Evolutionary conservation across 2,888 invertebrate genomes (phyloP).

Genomic region (Tuta absoluta): DNA sequence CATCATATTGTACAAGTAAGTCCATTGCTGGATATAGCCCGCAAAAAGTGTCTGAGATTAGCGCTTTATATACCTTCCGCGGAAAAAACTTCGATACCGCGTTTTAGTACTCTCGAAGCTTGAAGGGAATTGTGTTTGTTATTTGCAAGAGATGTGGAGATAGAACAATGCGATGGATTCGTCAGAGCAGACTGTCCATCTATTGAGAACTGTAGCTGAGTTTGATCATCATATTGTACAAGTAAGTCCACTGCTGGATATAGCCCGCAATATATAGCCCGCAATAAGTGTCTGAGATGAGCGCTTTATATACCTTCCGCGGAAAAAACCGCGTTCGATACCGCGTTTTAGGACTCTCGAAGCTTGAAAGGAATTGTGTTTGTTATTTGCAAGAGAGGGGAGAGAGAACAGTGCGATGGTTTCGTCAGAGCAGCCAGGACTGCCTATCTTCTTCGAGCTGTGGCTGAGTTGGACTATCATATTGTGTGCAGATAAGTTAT

Average conservation of each 20-base stretch:
- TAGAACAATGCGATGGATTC: constrained; percentile 2
- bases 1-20: constrained; percentile 90
- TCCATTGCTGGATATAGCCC: too few relatives aligned
- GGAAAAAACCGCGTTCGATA: too few relatives aligned
- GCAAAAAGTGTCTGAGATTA: neutral
- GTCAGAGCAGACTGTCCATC: constrained; percentile 74
- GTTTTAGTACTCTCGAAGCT: neutral
- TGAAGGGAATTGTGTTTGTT: neutral
- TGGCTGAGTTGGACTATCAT: constrained; percentile 89
- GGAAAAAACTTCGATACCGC: constrained; percentile 6
- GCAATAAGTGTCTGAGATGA: neutral
- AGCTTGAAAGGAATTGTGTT: constrained; percentile 59
- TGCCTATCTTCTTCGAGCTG: constrained; percentile 85
- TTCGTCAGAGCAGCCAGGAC: constrained; percentile 86
- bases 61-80: constrained; percentile 48
- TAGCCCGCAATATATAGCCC: constrained; percentile 31
- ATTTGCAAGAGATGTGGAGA: constrained; percentile 1
- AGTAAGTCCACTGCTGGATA: too few relatives aligned
- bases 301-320: constrained; percentile 47
- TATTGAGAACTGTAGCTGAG: constrained; percentile 89
- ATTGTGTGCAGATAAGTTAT: constrained; percentile 80
- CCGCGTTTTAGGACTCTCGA: too few relatives aligned
- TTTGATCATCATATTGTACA: constrained; percentile 91
- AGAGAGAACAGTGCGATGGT: constrained; percentile 82
- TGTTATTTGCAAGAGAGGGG: constrained; percentile 81